These are phyloP conservation scores for Catonia carolina DNA, from an alignment of 2,888 invertebrate genomes.

Conservation along the genomic window DNA sequence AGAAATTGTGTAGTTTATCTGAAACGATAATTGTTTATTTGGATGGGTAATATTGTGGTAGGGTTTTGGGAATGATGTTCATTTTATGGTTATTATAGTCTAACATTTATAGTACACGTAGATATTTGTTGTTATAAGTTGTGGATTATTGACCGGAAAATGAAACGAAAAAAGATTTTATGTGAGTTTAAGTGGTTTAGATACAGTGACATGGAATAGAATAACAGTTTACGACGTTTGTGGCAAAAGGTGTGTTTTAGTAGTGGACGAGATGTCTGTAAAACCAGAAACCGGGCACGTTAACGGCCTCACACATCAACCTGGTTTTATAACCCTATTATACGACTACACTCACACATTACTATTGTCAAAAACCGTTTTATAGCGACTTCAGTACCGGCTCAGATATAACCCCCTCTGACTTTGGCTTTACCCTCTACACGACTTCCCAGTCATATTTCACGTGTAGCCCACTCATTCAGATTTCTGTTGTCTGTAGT, in stretches of 20 bases:
- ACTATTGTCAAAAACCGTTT: constrained; percentile 24
- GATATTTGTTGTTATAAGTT: constrained; percentile 3
- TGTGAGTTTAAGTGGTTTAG: constrained; percentile 27
- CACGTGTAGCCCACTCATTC: too few relatives aligned
- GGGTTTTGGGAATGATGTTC: too few relatives aligned
- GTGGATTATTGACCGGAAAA: constrained; percentile 20
- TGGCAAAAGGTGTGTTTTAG: constrained; percentile 22
- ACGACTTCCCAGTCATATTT: too few relatives aligned
- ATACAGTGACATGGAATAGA: constrained; percentile 21
- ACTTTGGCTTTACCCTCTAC: too few relatives aligned
- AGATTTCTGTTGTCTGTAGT: too few relatives aligned
- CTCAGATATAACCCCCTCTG: too few relatives aligned
- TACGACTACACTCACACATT: constrained; percentile 14
- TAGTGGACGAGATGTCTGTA: constrained; percentile 6
- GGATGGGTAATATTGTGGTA: too few relatives aligned
- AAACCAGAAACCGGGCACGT: background rate
- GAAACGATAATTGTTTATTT: too few relatives aligned
- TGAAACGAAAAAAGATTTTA: constrained; percentile 21
- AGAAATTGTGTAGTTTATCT: too few relatives aligned
- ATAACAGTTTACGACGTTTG: constrained; percentile 22
- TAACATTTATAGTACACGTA: too few relatives aligned
- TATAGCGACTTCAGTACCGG: constrained; percentile 4
- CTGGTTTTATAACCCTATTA: constrained; percentile 21
- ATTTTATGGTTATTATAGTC: too few relatives aligned
- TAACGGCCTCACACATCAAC: constrained; percentile 10